Base-by-base conservation (phyloP, 2,113 vertebrate genomes). In the Carassius auratus region DNA sequence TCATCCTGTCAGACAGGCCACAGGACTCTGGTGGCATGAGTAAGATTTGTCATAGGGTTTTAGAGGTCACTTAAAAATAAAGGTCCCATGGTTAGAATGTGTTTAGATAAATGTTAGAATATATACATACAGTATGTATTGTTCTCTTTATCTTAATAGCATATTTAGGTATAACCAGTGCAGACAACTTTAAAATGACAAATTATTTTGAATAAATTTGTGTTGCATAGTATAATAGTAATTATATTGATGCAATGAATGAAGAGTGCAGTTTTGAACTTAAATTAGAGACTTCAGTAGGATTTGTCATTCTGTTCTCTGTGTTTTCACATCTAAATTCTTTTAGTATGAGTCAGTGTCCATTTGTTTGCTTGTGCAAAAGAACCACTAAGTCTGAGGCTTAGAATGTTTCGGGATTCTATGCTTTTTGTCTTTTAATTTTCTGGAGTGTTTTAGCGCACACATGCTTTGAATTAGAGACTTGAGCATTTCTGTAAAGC, bases 401-500 rank as follows among this genome's bases (percentile, higher is more conserved):
- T 13, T 26, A 61, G 36, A 26, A 61, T 36, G 52, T 62, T 23
- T 62, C 14, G 8, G 2, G 1, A 76, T 76, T 77, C 0, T 76
- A 8, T 30, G 50, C 4, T 59, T 59, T 77, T 48, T 48, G 9
- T 48, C 45, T 48, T 48, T 48, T 48, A 48, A 48, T 36, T 78
- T 59, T 78, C 30, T 45, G 69, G 23, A 9, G 76, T 3, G 8
- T 62, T 79, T 42, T 62, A 62, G 33, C 23, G n/a, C 33, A 62
- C 76, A 62, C 57, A 79, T 79, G 76, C 30, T 79, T 62, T 62
- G 21, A 79, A 62, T 79, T 76, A 57, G 48, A 64, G 71, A 19
- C 50, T 36, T 12, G 45, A 48, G 45, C 42, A 45, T 55, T 75
- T 64, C 48, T 78, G 50, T 45, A 50, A 75, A 61, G 69, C 50